Conservation (phyloP, 2,888 invertebrate genomes). For the Empis livida region DNA sequence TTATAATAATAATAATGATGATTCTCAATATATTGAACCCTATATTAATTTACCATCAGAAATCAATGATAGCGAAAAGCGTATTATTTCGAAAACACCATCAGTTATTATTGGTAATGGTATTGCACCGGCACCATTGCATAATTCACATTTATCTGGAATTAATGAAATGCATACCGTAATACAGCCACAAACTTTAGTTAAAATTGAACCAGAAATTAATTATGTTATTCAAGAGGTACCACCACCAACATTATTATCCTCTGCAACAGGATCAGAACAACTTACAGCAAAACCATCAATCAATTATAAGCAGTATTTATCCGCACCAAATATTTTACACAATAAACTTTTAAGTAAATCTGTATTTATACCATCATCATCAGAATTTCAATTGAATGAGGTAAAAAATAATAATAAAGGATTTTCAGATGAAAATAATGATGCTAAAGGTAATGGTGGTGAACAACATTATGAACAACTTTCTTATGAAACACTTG, state of each 20-base stretch:
- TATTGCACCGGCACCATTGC: too few species aligned
- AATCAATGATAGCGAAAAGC: too few species aligned
- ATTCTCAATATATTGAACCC: too few species aligned
- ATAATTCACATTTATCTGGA: neutral
- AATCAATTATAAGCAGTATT: neutral
- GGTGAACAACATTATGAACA: neutral
- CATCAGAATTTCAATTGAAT: too few species aligned
- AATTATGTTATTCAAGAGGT: slow-evolving; percentile 9
- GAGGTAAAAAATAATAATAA: too few species aligned
- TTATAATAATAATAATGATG: too few species aligned
- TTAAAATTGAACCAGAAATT: slow-evolving; percentile 7
- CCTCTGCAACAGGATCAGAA: neutral
- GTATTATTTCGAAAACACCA: too few species aligned
- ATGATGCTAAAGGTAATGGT: neutral
- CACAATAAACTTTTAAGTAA: too few species aligned
- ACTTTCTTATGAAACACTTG: neutral
- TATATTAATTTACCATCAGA: too few species aligned
- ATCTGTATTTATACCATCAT: too few species aligned
- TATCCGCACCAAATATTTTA: neutral
- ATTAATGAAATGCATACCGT: slow-evolving; percentile 1
- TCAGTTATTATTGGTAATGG: too few species aligned
- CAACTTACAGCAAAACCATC: neutral
- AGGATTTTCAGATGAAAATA: neutral
- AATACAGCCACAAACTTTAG: neutral
- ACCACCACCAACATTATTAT: neutral